Conservation (phyloP, 1,140 invertebrate genomes). For the Monochamus saltuarius region DNA sequence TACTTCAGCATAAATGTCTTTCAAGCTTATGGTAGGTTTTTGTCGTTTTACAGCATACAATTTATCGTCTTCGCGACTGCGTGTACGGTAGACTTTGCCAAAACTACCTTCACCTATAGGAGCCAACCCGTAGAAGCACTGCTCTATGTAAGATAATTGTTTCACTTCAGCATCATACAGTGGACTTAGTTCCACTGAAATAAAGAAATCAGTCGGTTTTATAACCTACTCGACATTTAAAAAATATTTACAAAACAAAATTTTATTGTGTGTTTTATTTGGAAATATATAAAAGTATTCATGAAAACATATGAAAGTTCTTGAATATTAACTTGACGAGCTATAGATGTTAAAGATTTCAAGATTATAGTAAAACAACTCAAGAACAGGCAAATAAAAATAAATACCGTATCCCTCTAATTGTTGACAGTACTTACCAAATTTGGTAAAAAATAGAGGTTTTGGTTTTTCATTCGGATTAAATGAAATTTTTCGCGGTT, state of each 20-base stretch:
- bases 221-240: background rate
- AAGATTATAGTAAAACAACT: background rate
- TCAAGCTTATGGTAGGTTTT: slow-evolving; percentile 63
- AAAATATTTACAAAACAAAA: too few relatives aligned
- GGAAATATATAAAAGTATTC: background rate
- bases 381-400: background rate
- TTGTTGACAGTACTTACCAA: slow-evolving; percentile 15
- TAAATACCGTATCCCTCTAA: background rate
- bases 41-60: slow-evolving; percentile 66
- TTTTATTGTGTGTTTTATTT: slow-evolving; percentile 1
- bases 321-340: too few relatives aligned
- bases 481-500: slow-evolving; percentile 18
- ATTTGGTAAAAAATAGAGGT: slow-evolving; percentile 24
- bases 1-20: slow-evolving; percentile 68
- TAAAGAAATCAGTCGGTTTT: background rate
- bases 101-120: slow-evolving; percentile 73
- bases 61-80: slow-evolving; percentile 63
- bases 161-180: slow-evolving; percentile 31
- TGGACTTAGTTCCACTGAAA: slow-evolving; percentile 33
- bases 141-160: slow-evolving; percentile 58
- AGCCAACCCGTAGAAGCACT: slow-evolving; percentile 64
- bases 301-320: background rate
- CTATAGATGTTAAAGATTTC: background rate
- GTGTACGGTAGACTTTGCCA: slow-evolving; percentile 71
- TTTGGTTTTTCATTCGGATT: slow-evolving; percentile 19